A percentile compares a stretch with the other conserved stretches of the same genome.
Conservation (phyloP, 2,797 vertebrate genomes). For the Falco novaeseelandiae region DNA sequence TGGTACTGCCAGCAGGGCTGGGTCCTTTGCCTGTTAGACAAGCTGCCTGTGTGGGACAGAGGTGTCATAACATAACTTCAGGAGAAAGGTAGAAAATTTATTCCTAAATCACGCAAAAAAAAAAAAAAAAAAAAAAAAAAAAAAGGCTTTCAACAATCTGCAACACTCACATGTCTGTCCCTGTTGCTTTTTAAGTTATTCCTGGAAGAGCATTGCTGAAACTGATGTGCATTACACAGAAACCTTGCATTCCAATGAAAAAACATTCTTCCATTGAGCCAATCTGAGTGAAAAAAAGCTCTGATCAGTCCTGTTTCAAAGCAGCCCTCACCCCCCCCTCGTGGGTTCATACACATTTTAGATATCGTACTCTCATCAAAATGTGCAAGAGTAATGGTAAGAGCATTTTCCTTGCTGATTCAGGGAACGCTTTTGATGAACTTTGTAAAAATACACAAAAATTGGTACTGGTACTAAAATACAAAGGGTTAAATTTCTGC, state of each 20-base stretch:
- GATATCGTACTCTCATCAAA: neutral
- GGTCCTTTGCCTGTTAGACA: neutral
- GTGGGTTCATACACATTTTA: neutral
- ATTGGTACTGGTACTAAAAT: neutral
- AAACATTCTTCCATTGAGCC: neutral
- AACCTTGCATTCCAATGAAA: neutral
- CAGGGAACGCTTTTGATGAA: neutral
- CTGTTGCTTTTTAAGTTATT: neutral
- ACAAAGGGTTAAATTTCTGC: neutral
- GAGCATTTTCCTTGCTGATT: neutral
- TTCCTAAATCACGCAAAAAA: neutral
- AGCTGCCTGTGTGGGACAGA: neutral
- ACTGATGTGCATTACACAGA: neutral
- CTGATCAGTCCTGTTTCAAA: neutral
- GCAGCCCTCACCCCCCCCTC: neutral
- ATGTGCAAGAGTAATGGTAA: too few relatives aligned
- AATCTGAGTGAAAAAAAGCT: neutral
- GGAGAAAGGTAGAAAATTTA: neutral
- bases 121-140: neutral
- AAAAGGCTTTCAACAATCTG: neutral
- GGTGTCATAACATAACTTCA: neutral
- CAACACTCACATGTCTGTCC: neutral
- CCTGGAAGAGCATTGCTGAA: neutral
- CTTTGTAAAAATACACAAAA: neutral
- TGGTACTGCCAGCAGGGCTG: rapidly evolving